Base-by-base conservation (phyloP, 1,140 invertebrate species). In the Andrena cerasifolii region DNA sequence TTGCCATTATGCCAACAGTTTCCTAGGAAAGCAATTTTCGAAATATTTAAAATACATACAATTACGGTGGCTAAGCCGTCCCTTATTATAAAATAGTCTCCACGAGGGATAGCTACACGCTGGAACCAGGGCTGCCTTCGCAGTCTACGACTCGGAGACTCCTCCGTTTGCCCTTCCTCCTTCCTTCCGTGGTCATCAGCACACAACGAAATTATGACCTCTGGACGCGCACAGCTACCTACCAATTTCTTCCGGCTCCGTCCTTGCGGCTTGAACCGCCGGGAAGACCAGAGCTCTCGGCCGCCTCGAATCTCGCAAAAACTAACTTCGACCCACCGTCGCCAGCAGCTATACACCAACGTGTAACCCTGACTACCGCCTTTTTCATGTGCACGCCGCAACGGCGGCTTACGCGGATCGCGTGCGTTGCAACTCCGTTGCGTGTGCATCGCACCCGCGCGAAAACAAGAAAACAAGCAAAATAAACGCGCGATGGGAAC, bases 1-100 rank as follows among this genome's bases (percentile, higher is more conserved):
- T 92, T 91, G 90, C 86, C 85, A 90, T 91, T 90, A 91, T 87
- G 82, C 81, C 78, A 82, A 66, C 59, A 86, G 87, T 91, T 91
- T 92, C 92, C 88, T 89, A 90, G 91, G 90, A 91, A 91, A 82
- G 88, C 91, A 92, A 93, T 93, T 92, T 92, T 87, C 86, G 86
- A 92, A 92, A 92, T 92, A 92, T 92, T 90, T 92, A 91, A 91
- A 92, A 91, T 87, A 91, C 87, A 90, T 91, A 89, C 84, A 86
- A 92, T 92, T 91, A 92, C 83, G 18, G 74, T 62, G 62, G 85
- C 84, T 86, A 86, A 90, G 84, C 86, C 87, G 87, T 84, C 79
- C 85, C 86, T 90, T 90, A 90, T 91, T 90, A 85, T 73, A 91
- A 91, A 91, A 92, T 90, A 87, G 87, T 80, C 84, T 85, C 78